Evolutionary conservation across 2,113 vertebrate species (phyloP).

Genomic region (Bufo bufo): DNA sequence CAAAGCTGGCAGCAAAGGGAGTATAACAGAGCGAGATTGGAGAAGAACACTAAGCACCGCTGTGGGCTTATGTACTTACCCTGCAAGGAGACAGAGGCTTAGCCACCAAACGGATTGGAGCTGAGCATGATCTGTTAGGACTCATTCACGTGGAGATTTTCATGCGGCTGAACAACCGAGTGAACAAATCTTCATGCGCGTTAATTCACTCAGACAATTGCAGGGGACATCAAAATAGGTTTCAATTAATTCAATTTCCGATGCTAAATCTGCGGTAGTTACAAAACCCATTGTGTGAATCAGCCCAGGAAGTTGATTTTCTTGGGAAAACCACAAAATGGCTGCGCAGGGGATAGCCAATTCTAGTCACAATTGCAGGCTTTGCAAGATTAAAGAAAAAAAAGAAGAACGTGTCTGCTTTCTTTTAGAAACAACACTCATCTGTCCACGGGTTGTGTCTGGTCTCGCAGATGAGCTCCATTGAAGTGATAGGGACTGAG

Average conservation of each 20-base stretch:
- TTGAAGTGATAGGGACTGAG: too few species aligned
- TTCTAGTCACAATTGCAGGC: not conserved
- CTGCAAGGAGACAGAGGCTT: constrained; percentile 9
- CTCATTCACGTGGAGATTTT: constrained; percentile 21
- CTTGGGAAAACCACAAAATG: not conserved
- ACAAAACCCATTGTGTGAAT: not conserved
- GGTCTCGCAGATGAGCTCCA: too few species aligned
- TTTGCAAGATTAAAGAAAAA: too few species aligned
- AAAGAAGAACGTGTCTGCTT: too few species aligned
- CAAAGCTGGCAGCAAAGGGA: not conserved
- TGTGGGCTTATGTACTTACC: constrained; percentile 30
- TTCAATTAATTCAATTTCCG: constrained; percentile 30
- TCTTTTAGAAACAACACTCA: too few species aligned
- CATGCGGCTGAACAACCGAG: constrained; percentile 1
- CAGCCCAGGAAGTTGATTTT: not conserved
- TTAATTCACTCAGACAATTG: constrained; percentile 21
- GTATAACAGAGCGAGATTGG: not conserved
- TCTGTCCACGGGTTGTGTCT: too few species aligned
- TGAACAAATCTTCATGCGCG: constrained; percentile 15
- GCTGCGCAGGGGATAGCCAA: not conserved
- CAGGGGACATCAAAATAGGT: constrained; percentile 11
- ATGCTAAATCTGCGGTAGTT: constrained; percentile 5
- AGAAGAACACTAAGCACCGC: constrained; percentile 5
- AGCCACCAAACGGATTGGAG: constrained; percentile 12
- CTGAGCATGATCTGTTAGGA: constrained; percentile 33